Conservation (phyloP, 2,797 vertebrate genomes). For the Hozukius guyotensis region DNA sequence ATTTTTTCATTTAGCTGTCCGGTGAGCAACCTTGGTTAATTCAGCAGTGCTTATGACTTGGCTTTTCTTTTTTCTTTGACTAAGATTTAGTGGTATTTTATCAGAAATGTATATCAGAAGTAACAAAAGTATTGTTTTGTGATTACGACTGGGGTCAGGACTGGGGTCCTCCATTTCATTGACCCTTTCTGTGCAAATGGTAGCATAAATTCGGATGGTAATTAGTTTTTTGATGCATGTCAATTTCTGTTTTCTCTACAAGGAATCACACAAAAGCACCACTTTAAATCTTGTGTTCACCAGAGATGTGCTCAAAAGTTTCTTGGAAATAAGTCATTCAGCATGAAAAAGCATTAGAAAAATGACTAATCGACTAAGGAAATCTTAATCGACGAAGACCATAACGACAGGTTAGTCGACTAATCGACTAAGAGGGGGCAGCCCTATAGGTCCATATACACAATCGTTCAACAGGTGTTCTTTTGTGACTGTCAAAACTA, state of each 20-base stretch:
- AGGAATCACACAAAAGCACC: too few species aligned
- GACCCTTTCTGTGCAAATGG: background rate
- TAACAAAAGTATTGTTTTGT: background rate
- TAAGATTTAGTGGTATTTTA: background rate
- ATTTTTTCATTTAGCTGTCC: too few species aligned
- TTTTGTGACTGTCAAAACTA: background rate
- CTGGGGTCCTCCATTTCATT: background rate
- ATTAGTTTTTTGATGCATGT: background rate
- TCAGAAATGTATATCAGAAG: background rate
- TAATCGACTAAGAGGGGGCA: too few species aligned
- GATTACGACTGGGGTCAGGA: background rate
- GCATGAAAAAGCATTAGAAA: too few species aligned
- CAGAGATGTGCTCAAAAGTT: too few species aligned
- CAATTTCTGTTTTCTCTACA: background rate
- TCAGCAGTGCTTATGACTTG: background rate
- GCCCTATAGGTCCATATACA: too few species aligned
- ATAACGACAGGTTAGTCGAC: too few species aligned
- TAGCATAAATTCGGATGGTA: background rate
- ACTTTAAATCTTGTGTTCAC: too few species aligned
- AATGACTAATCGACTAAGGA: too few species aligned
- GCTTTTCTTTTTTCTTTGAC: background rate
- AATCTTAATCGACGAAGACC: too few species aligned
- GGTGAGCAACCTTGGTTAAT: too few species aligned
- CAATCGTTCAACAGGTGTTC: background rate
- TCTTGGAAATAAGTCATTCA: too few species aligned